Base-by-base conservation (phyloP, 2,797 vertebrate species). In the Sebastes kiyomatsui region DNA sequence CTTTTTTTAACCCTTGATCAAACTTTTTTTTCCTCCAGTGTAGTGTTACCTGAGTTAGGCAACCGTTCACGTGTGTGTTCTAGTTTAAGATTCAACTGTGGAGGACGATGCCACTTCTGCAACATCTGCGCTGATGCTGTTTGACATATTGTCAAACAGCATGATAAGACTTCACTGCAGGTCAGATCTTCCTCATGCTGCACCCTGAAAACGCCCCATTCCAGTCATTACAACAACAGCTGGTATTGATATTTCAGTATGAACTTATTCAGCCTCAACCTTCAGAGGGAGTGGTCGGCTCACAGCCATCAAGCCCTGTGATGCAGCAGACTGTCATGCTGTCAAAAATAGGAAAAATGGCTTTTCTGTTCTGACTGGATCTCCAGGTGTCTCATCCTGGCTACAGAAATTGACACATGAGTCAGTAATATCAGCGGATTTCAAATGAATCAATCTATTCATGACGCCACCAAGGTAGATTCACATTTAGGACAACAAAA, bases 181-280 rank as follows among this genome's bases (percentile, higher is more conserved):
- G 35, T 76, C 30, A 56, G 23, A 54, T 23, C 8, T 3, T 1
- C 23, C 22, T 25, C 12, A 3, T 6, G 16, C 54, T 84, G 58
- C 25, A 59, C 42, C 49, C 42, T 12, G 4, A 59, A 67, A 75
- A 71, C 8, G 11, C 30, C 13, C 14, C 66, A 64, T 46, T 66
- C 28, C 20, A 54, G 54, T 77, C 76, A 79, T 18, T 8, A 18
- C 58, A 66, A 58, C 66, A 75, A 62, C 82, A 83, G 75, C 68
- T 84, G 65, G 25, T 61, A 69, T 25, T 38, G 61, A 88, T 84
- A 35, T 64, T 80, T 25, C 23, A 28, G 72, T 12, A 1, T 30
- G 58, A 5, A 72, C 28, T 69, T 60, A 69, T 46, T 75, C 20
- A 59, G n/a, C 38, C 38, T 22, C 23, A 65, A 3, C 46, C 25